Base-by-base conservation (phyloP, 2,797 vertebrate species). In the Coendou prehensilis region DNA sequence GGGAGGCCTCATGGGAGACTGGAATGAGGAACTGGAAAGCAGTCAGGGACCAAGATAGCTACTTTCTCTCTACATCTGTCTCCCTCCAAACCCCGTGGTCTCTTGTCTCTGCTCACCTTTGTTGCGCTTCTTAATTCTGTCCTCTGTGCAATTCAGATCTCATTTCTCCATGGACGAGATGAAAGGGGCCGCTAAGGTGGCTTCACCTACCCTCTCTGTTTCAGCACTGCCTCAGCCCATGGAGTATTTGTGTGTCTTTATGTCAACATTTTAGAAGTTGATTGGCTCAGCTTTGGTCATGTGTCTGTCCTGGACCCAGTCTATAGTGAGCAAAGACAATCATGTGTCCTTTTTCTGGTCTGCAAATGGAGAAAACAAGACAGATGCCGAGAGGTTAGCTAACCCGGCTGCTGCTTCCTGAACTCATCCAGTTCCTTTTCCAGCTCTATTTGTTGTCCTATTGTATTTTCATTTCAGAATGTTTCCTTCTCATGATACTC, bases 11-110 rank as follows among this genome's bases (percentile, higher is more conserved):
- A 64, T 54, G 87, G 94, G 95, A 95, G 88, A 67, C n/a, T 20
- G 56, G 81, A 97, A 86, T 89, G 89, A 95, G 89, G 56, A 95
- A 87, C 78, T 97, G 87, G 95, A 95, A 95, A 85, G 69, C 71
- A 87, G 37, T 96, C 97, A 96, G 93, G 87, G 78, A 94, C 89
- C 92, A 95, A 96, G 93, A 94, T 52, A 97, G 87, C 87, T 83
- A 37, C 84, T 83, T 93, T 96, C 57, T 80, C 61, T 92, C 37
- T 89, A 22, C 20, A 15, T 82, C 11, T 85, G 5, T 96, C 87
- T 94, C 80, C 84, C 30, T 80, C 76, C 81, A 95, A 78, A 93
- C 11, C 63, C 64, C 85, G 57, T 89, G 54, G 59, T 86, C 85
- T 95, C 79, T 52, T 37, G 52, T 87, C 56, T 95, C 75, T 83